Base-by-base conservation (phyloP, 2,113 vertebrate genomes). In the Cyprinus carpio region DNA sequence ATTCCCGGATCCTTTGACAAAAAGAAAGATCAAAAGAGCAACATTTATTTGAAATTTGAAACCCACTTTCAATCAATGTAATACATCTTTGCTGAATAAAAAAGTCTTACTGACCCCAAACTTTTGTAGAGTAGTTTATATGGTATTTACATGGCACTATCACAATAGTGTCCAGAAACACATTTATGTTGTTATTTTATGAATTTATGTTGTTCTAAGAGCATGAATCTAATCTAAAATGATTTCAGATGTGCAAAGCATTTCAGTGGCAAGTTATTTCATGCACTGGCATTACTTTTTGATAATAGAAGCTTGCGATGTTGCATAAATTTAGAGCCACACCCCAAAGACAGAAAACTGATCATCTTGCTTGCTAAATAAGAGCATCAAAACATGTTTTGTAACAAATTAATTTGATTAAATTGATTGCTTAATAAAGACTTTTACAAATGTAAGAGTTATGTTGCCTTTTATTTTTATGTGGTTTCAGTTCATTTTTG, bases 231-330 rank as follows among this genome's bases (percentile, higher is more conserved):
- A 23, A 29, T 6, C 15, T 49, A 34, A 71, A 81, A 51, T 40
- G n/a, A 49, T 31, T 54, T 67, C 64, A 51, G n/a, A 40, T 15
- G 51, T 60, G 3, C 25, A 81, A 20, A 81, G 7, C 27, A 71
- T 16, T 46, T 18, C 69, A 43, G 3, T 74, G 77, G 67, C 84
- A 81, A 62, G 84, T 85, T 81, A 10, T 81, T 37, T 81, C 84
- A 81, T 85, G 84, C 40, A 16, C 25, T 31, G 65, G 81, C 60
- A 62, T 71, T 0, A 69, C 49, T 71, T 67, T 85, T 34, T 80
- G 18, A 76, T 46, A 78, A 78, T 69, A 69, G 51, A 56, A 43
- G 64, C 10, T 20, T 69, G 51, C 46, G 46, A 58, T 71, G 75
- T 23, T 40, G 6, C 43, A 71, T 23, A 23, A 71, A 69, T 80